A percentile compares a stretch with the other conserved stretches of the same genome.
Conservation (phyloP, 2,888 invertebrate species). For the Tanytarsus gracilentus region DNA sequence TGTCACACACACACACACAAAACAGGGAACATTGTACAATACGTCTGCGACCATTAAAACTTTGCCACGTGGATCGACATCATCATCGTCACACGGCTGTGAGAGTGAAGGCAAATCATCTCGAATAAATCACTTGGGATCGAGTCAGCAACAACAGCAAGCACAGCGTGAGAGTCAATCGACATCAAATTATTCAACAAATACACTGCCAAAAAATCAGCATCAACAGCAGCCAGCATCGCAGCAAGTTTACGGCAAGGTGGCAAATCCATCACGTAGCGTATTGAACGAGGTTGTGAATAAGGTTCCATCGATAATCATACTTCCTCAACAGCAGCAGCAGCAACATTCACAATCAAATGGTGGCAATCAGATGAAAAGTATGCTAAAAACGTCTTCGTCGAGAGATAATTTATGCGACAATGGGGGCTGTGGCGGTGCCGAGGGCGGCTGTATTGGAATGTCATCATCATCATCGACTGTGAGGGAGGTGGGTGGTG, state of each 20-base stretch:
- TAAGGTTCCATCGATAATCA: conserved; percentile 43
- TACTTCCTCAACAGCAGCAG: conserved; percentile 37
- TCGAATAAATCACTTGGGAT: conserved; percentile 11
- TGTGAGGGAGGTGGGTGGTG: neutral
- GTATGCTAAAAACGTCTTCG: conserved; percentile 9
- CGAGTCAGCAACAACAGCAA: conserved; percentile 21
- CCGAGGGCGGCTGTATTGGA: no score
- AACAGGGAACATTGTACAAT: conserved; percentile 31
- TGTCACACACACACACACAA: neutral
- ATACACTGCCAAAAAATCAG: conserved; percentile 29
- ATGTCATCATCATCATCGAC: no score
- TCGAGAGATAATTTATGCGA: conserved; percentile 16
- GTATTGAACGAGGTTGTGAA: conserved; percentile 43
- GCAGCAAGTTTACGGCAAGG: conserved; percentile 37
- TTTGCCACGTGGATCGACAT: conserved; percentile 32
- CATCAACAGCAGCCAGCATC: conserved; percentile 35
- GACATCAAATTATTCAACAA: conserved; percentile 35
- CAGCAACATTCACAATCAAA: conserved; percentile 30
- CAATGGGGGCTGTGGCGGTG: no score
- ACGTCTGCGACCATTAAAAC: no score
- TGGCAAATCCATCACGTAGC: conserved; percentile 38
- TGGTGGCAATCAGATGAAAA: conserved; percentile 9
- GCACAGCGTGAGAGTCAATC: conserved; percentile 15
- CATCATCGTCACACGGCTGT: conserved; percentile 22
- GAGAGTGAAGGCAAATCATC: conserved; percentile 1